These are phyloP conservation scores for Dasyprocta punctata DNA, from an alignment of 2,113 vertebrate species.

Conservation along the genomic window DNA sequence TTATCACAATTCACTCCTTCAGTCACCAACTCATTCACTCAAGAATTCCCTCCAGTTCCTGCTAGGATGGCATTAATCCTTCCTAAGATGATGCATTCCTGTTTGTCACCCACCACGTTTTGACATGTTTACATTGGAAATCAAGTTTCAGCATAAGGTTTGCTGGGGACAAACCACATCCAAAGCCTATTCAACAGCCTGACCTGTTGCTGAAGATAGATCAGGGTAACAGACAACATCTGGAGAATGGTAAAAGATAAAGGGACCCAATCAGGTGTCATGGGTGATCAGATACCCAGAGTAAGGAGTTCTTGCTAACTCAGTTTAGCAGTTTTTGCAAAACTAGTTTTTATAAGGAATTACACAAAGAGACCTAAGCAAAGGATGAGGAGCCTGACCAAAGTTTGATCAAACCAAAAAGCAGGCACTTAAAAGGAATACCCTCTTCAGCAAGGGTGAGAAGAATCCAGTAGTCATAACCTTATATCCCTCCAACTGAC, in stretches of 20 bases:
- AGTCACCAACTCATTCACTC: neutral
- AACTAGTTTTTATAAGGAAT: neutral
- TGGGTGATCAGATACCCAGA: neutral
- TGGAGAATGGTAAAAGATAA: too few species aligned
- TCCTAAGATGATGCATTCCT: neutral
- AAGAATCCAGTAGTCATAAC: neutral
- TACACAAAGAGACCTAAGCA: neutral
- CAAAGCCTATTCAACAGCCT: neutral
- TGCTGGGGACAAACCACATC: neutral
- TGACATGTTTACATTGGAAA: neutral
- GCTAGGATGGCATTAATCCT: neutral
- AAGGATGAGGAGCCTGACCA: neutral
- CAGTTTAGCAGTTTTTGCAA: neutral
- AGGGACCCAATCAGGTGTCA: neutral
- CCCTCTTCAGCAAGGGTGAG: neutral
- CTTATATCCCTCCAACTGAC: neutral
- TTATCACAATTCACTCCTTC: neutral
- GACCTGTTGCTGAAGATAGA: neutral
- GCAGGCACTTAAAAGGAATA: neutral
- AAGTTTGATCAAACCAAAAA: neutral
- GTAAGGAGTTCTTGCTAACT: neutral
- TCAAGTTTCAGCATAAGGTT: neutral
- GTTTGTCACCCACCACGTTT: neutral
- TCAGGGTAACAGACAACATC: neutral
- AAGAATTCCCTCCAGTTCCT: neutral